Evolutionary conservation across 2,888 invertebrate species (phyloP).

Genomic region (Dicroscelio sp.): DNA sequence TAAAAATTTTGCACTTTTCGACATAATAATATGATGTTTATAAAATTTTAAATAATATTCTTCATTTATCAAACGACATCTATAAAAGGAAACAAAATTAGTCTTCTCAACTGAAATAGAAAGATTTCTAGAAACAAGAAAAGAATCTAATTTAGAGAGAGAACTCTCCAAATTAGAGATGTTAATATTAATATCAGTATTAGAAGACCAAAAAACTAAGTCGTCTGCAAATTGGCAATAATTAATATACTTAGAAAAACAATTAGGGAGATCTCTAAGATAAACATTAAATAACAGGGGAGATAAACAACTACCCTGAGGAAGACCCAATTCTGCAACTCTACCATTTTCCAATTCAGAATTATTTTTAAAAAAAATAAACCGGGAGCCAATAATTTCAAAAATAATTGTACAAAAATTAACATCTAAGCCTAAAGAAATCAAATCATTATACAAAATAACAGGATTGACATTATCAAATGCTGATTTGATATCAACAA

Average conservation of each 20-base stretch:
- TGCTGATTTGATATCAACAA: neutral
- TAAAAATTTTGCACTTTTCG: neutral
- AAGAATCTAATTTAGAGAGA: neutral
- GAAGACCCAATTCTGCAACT: neutral
- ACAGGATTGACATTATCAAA: neutral
- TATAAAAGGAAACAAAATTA: too few relatives aligned
- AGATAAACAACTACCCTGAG: neutral
- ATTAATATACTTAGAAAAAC: neutral
- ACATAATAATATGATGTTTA: neutral
- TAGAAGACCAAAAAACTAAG: neutral
- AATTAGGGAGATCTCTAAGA: neutral
- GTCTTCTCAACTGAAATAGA: neutral
- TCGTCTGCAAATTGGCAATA: constrained; percentile 49
- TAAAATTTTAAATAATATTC: neutral
- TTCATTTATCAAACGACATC: too few relatives aligned
- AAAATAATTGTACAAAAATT: constrained; percentile 8
- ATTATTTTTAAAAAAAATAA: neutral
- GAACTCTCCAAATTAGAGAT: neutral
- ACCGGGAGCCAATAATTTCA: neutral
- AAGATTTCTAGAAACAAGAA: neutral
- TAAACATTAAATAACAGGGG: neutral
- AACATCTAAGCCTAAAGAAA: neutral
- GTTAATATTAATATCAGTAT: neutral
- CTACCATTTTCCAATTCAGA: neutral
- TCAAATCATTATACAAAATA: neutral